A percentile compares a stretch with the other conserved stretches of the same genome.
Conservation (phyloP, 2,113 vertebrate species). For the Cervus canadensis region DNA sequence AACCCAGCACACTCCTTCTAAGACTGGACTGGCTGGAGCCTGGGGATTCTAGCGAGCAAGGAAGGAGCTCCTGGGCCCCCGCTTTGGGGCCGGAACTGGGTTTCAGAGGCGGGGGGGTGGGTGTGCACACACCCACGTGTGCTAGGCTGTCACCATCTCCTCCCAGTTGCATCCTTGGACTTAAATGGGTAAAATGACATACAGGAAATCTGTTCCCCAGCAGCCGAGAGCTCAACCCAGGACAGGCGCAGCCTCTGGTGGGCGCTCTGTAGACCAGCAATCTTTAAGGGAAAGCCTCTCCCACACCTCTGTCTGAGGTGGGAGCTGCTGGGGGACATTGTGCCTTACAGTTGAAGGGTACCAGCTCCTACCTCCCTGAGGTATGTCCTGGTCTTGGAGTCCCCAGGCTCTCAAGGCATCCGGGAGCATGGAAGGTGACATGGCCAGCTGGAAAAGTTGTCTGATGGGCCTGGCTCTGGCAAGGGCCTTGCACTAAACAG, state of each 20-base stretch:
- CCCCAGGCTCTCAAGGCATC: neutral
- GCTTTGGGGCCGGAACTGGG: neutral
- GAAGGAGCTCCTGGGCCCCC: neutral
- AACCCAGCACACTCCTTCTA: neutral
- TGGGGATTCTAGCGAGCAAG: neutral
- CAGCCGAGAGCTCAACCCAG: neutral
- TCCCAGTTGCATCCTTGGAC: slow-evolving; percentile 46
- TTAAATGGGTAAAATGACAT: slow-evolving; percentile 63
- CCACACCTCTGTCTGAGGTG: neutral
- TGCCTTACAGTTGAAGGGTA: neutral
- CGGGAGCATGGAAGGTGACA: neutral
- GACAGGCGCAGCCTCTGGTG: neutral
- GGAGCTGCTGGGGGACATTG: neutral
- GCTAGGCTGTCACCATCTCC: slow-evolving; percentile 2
- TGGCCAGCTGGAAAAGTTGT: neutral
- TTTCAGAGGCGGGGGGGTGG: neutral
- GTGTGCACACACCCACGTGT: neutral
- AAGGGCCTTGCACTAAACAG: neutral
- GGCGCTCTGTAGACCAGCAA: neutral
- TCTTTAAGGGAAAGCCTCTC: neutral
- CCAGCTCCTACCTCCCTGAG: neutral
- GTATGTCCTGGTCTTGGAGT: neutral
- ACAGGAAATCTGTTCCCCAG: slow-evolving; percentile 58
- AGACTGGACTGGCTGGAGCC: neutral
- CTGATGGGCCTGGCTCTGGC: neutral